Evolutionary conservation across 2,113 vertebrate genomes (phyloP), one percentile per base, ranked within the genome.

Genomic region (Excalfactoria chinensis): DNA sequence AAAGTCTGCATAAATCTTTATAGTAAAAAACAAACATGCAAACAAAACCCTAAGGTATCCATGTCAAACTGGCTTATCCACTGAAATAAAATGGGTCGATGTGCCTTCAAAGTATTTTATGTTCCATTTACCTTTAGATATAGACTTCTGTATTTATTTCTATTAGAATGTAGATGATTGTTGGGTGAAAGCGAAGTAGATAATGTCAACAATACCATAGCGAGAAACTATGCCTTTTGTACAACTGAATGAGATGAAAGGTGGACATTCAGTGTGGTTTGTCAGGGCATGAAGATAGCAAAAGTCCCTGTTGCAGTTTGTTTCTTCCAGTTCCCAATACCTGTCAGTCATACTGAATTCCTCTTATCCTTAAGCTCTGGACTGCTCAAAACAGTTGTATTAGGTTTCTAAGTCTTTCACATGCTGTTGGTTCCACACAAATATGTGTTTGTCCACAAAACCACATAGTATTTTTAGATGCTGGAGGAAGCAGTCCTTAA

Each of bases 21-120:
- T 10, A 73, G 22, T 7, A 51, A 51, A 48, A 41, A 37, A 64
- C 12, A 22, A 62, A 62, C 25, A 40, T 40, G 11, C 15, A 34
- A 76, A 67, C 1, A 1, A 11, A 59, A 7, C 3, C 18, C 15
- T 43, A 18, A 6, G 1, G 11, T 70, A n/a, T 34, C 3, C 0
- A 2, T 89, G 56, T 81, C 80, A 60, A 75, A 90, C 67, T 34
- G 59, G 41, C 63, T 66, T 80, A 58, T 22, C 23, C 46, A 6
- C 30, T 79, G 21, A 34, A 79, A 19, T 72, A 32, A 83, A 82
- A 58, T 6, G 83, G 19, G 16, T 8, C 0, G 1, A 7, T 40
- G 48, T 59, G 49, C 75, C 37, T 75, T 90, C 66, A 81, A 23
- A 20, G 1, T 34, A 35, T 40, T 83, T 23, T 64, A 0, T 68